Conservation (phyloP, 2,888 invertebrate species). For the Hoplodrina blanda region DNA sequence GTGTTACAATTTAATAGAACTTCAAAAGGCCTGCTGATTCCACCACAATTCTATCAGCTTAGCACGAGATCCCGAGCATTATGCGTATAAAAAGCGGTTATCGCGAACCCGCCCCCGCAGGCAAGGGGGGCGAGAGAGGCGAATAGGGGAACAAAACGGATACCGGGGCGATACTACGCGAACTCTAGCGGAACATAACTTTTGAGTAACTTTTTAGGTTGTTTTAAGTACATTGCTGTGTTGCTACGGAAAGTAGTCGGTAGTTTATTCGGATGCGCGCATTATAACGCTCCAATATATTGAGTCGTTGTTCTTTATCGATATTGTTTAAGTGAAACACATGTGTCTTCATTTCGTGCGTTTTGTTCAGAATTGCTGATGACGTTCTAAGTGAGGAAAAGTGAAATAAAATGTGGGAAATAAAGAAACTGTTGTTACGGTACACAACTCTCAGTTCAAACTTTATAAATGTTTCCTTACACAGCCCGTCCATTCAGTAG, state of each 20-base stretch:
- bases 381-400: constrained; percentile 59
- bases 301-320: constrained; percentile 44
- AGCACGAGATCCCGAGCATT: constrained; percentile 88
- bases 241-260: constrained; percentile 68
- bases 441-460: constrained; percentile 57
- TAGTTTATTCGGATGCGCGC: constrained; percentile 64
- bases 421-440: constrained; percentile 40
- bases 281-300: constrained; percentile 63
- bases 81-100: constrained; percentile 90
- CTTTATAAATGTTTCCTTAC: constrained; percentile 66
- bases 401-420: constrained; percentile 48
- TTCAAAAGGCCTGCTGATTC: constrained; percentile 90
- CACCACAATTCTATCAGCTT: constrained; percentile 90
- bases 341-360: constrained; percentile 71
- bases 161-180: constrained; percentile 69
- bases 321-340: constrained; percentile 63
- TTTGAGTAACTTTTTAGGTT: constrained; percentile 77
- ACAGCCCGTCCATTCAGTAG: constrained; percentile 66
- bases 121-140: constrained; percentile 35
- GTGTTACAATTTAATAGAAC: constrained; percentile 90
- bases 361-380: constrained; percentile 67
- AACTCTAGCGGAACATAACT: constrained; percentile 73
- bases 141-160: constrained; percentile 68
- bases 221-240: constrained; percentile 81
- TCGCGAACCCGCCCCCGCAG: constrained; percentile 74